Evolutionary conservation across 2,888 invertebrate species (phyloP).

Genomic region (Oscheius sp.): DNA sequence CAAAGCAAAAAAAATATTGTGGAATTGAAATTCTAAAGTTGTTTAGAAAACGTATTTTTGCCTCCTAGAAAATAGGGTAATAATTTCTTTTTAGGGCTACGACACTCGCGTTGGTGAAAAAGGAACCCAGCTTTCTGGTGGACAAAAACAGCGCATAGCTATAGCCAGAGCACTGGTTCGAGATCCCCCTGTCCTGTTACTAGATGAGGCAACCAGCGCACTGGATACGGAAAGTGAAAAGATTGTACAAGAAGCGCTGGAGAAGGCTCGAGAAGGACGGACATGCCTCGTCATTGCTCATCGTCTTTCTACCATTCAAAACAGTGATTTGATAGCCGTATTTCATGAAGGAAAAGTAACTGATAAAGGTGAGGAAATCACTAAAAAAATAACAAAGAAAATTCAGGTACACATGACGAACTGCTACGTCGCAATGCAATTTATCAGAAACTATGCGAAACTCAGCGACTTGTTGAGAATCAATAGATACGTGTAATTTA

Average conservation of each 20-base stretch:
- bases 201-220: slow-evolving; percentile 60
- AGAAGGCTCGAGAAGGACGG: slow-evolving; percentile 79
- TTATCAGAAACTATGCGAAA: slow-evolving; percentile 62
- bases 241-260: slow-evolving; percentile 83
- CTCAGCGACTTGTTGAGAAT: slow-evolving; percentile 58
- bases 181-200: slow-evolving; percentile 50
- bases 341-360: slow-evolving; percentile 48
- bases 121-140: slow-evolving; percentile 72
- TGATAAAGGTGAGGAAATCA: slow-evolving; percentile 38
- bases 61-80: background rate
- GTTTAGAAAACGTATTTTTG: too few relatives aligned
- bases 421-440: slow-evolving; percentile 54
- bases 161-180: slow-evolving; percentile 61
- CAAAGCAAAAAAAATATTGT: too few relatives aligned
- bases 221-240: slow-evolving; percentile 58
- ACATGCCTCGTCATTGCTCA: slow-evolving; percentile 69
- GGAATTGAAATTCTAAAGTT: too few relatives aligned
- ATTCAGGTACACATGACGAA: slow-evolving; percentile 57
- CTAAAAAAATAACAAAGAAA: background rate
- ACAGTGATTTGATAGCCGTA: slow-evolving; percentile 60
- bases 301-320: slow-evolving; percentile 66
- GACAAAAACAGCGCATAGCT: slow-evolving; percentile 72
- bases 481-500: slow-evolving; percentile 12
- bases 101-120: slow-evolving; percentile 72
- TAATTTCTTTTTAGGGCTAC: slow-evolving; percentile 52